Evolutionary conservation across 2,888 invertebrate species (phyloP).

Genomic region (Aleiodes testaceus): DNA sequence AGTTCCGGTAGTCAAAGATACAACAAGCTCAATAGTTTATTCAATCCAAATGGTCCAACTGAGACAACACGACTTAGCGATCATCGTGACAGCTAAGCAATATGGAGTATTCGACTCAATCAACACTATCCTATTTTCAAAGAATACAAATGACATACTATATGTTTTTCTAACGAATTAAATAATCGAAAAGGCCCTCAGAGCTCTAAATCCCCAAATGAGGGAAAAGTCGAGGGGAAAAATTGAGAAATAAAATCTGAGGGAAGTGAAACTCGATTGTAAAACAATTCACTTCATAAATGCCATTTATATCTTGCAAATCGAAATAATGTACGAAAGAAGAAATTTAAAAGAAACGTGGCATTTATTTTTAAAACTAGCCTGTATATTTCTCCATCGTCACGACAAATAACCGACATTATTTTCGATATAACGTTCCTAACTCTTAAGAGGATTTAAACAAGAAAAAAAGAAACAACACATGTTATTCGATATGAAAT

Average conservation of each 20-base stretch:
- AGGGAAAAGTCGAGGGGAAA: not conserved
- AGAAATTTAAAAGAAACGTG: conserved; percentile 41
- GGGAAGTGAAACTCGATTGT: not conserved
- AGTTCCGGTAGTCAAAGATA: conserved; percentile 70
- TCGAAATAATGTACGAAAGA: conserved; percentile 3
- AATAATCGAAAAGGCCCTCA: not conserved
- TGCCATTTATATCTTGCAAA: not conserved
- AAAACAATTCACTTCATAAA: conserved; percentile 7
- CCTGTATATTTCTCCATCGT: conserved; percentile 55
- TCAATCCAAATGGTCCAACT: conserved; percentile 61
- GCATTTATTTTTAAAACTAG: conserved; percentile 59
- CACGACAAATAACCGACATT: conserved; percentile 62
- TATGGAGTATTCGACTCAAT: conserved; percentile 22
- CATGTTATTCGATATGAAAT: conserved; percentile 52
- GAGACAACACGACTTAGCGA: conserved; percentile 67
- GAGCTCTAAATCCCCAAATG: not conserved
- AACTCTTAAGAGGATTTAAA: conserved; percentile 55
- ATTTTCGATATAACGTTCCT: conserved; percentile 70
- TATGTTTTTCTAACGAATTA: not conserved
- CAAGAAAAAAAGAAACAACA: conserved; percentile 43
- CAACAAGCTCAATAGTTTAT: conserved; percentile 69
- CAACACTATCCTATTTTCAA: conserved; percentile 30
- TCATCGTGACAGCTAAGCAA: conserved; percentile 67
- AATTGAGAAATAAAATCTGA: not conserved
- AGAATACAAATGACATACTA: conserved; percentile 16